Evolutionary conservation across 2,113 vertebrate genomes (phyloP).

Genomic region (Buteo buteo): DNA sequence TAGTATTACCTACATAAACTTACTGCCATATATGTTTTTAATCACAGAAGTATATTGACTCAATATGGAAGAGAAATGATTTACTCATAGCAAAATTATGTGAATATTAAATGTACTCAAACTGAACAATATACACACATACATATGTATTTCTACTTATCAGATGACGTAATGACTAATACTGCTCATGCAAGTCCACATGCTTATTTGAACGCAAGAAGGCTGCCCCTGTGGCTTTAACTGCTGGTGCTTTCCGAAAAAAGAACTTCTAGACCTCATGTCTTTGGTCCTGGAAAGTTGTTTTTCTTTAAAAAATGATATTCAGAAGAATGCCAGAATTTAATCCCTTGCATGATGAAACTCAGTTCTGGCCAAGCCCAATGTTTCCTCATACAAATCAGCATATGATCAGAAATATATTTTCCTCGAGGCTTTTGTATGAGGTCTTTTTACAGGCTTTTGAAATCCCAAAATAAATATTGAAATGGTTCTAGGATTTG

Average conservation of each 20-base stretch:
- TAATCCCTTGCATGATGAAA: background rate
- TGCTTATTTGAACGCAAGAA: background rate
- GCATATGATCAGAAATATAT: fast-evolving
- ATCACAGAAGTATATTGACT: background rate
- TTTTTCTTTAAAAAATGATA: fast-evolving
- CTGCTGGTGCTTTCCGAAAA: background rate
- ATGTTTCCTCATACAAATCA: background rate
- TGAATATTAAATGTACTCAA: background rate
- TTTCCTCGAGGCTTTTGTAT: background rate
- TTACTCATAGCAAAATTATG: background rate
- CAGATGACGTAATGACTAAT: background rate
- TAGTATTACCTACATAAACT: constrained; percentile 13
- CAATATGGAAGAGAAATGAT: background rate
- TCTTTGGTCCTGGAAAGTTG: background rate
- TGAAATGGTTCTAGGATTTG: background rate
- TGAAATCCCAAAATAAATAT: background rate
- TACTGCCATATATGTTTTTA: background rate
- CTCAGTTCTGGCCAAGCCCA: background rate
- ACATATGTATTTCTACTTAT: background rate
- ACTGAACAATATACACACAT: background rate
- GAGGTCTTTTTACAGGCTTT: background rate
- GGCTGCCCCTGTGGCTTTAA: background rate
- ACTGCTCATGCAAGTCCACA: background rate
- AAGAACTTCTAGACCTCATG: background rate
- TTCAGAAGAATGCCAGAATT: background rate